Evolutionary conservation across 2,113 vertebrate species (phyloP).

Genomic region (Chaenocephalus aceratus): DNA sequence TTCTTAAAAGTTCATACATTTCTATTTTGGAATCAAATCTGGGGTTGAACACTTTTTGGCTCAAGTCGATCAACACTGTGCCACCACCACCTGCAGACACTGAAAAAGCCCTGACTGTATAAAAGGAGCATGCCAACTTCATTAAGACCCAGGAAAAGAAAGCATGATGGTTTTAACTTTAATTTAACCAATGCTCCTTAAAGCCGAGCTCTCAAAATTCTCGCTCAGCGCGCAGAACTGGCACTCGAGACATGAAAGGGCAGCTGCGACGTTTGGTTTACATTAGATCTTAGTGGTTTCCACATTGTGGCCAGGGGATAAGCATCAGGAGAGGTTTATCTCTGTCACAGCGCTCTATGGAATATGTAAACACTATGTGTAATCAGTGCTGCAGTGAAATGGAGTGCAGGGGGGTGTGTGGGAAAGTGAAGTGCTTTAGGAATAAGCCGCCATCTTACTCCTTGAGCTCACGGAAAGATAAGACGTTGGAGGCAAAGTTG

Average conservation of each 20-base stretch:
- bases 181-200: slow-evolving; percentile 64
- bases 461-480: slow-evolving; percentile 54
- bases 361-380: slow-evolving; percentile 83
- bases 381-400: slow-evolving; percentile 76
- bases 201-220: slow-evolving; percentile 62
- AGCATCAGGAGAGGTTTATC: slow-evolving; percentile 84
- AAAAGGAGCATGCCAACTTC: slow-evolving; percentile 22
- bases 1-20: background rate
- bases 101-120: slow-evolving; percentile 15
- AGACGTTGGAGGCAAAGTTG: slow-evolving; percentile 36
- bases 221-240: slow-evolving; percentile 66
- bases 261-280: slow-evolving; percentile 80
- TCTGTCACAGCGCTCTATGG: slow-evolving; percentile 79
- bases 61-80: background rate
- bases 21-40: slow-evolving; percentile 8
- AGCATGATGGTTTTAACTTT: slow-evolving; percentile 41
- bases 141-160: slow-evolving; percentile 18
- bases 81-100: slow-evolving; percentile 15
- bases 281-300: slow-evolving; percentile 83
- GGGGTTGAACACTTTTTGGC: background rate
- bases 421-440: slow-evolving; percentile 67
- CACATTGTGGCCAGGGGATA: slow-evolving; percentile 82
- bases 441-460: slow-evolving; percentile 64
- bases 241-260: slow-evolving; percentile 83
- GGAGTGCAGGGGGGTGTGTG: slow-evolving; percentile 48